These are phyloP conservation scores for Dusona sp. DNA, from an alignment of 2,888 invertebrate genomes.

Conservation along the genomic window DNA sequence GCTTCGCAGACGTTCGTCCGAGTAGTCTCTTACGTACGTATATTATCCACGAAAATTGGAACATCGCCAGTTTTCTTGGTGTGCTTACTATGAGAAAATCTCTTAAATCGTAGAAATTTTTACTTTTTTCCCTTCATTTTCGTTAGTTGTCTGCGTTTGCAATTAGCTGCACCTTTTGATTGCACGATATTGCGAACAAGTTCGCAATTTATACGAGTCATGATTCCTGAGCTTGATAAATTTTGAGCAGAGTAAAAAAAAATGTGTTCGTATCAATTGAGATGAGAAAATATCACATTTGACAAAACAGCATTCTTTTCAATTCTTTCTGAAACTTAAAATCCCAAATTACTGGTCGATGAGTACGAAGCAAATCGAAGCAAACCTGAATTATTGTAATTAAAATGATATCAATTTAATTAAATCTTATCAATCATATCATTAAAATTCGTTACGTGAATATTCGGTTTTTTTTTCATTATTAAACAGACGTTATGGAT, in stretches of 20 bases:
- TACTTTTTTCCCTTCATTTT: slow-evolving; percentile 21
- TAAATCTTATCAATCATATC: background rate
- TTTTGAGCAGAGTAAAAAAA: background rate
- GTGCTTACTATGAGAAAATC: slow-evolving; percentile 52
- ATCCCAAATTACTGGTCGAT: no score
- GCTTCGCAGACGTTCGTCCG: slow-evolving; percentile 37
- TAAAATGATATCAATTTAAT: background rate
- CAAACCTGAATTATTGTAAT: background rate
- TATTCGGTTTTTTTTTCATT: background rate
- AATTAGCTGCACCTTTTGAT: slow-evolving; percentile 33
- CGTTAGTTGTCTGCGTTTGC: slow-evolving; percentile 14
- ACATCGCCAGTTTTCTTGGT: slow-evolving; percentile 34
- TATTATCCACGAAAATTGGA: slow-evolving; percentile 43
- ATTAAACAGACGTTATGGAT: background rate
- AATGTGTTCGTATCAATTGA: background rate
- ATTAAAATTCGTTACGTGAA: background rate
- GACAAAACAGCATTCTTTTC: background rate
- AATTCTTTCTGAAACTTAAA: background rate
- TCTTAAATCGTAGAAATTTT: slow-evolving; percentile 28
- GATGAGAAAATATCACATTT: slow-evolving; percentile 9
- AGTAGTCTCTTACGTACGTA: slow-evolving; percentile 46
- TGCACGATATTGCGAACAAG: slow-evolving; percentile 37
- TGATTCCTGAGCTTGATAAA: background rate
- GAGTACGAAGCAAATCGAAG: background rate
- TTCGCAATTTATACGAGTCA: background rate